Evolutionary conservation across 2,888 invertebrate genomes (phyloP), one percentile per base, ranked within the genome.

Genomic region (Villa cingulata): DNA sequence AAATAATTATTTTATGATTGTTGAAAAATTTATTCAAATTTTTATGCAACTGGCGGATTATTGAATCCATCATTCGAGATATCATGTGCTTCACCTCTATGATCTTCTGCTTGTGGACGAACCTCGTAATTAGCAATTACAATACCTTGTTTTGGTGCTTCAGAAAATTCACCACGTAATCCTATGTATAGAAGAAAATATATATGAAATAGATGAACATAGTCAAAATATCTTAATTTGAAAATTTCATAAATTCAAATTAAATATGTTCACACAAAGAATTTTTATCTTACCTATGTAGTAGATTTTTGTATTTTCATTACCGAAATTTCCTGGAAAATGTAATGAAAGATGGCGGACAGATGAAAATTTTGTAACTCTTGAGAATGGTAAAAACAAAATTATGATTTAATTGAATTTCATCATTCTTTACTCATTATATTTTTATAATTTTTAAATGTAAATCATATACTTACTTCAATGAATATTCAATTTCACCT

Each of bases 101-200:
- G 92, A 68, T 95, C 94, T 37, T 82, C 75, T 14, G 86, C 73
- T 69, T 86, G 91, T 16, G 95, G 89, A 49, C 80, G 73, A 1
- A 84, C 70, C 71, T 96, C 95, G 66, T 96, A 96, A 43, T 82
- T 85, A 62, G 90, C 88, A 59, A 95, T 88, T 3, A 88, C 86
- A 0, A 95, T 89, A 43, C 91, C 92, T 64, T 94, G 91, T 55
- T 81, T 75, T 60, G 86, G 86, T 0, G 80, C 83, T 62, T 83
- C 81, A 14, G 78, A 76, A 73, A 86, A 98, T 72, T 97, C 96
- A 19, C 97, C 98, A 64, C 84, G 82, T 38, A 98, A 73, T 14
- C 68, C 69, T 68, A 18, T 3, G 48, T 51, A 48, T 32, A 44
- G 42, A 46, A n/a, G 19, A 38, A 19, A 19, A 38, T 7, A 36